Conservation (phyloP, 2,113 vertebrate species). For the Reinhardtius hippoglossoides region DNA sequence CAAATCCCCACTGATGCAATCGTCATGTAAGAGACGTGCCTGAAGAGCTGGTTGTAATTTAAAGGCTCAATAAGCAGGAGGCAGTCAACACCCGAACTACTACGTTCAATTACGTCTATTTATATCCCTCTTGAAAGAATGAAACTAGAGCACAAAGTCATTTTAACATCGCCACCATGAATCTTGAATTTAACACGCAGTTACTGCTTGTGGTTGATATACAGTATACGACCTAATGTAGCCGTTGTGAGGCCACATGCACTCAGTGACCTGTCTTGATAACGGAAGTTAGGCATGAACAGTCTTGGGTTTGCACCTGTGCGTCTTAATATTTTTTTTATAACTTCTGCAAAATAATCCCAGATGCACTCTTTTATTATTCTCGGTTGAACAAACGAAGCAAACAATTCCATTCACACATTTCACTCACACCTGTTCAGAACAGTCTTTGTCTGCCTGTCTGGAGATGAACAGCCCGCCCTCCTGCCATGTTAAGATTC, state of each 20-base stretch:
- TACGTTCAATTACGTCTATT: neutral
- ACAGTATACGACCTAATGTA: neutral
- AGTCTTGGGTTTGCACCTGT: neutral
- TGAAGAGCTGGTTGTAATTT: neutral
- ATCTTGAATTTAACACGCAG: neutral
- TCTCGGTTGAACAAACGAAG: neutral
- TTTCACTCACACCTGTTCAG: too few relatives aligned
- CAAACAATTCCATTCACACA: too few relatives aligned
- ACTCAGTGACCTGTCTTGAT: neutral
- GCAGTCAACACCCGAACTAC: neutral
- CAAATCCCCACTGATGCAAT: neutral
- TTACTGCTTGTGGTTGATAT: neutral
- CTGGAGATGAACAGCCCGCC: neutral
- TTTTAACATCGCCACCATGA: neutral
- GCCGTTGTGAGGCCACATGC: conserved; percentile 1
- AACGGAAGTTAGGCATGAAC: neutral
- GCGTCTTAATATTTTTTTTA: neutral
- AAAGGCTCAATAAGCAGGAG: neutral
- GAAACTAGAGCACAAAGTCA: neutral
- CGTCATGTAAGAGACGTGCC: neutral
- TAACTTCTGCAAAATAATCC: too few relatives aligned
- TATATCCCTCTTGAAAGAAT: neutral
- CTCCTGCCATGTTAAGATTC: too few relatives aligned
- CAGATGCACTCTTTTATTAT: neutral
- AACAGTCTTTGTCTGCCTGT: too few relatives aligned